Percentiles rank a stretch among this genome's conserved stretches.
Evolutionary conservation across 2,797 vertebrate species (phyloP).

Genomic region (Paguma larvata): DNA sequence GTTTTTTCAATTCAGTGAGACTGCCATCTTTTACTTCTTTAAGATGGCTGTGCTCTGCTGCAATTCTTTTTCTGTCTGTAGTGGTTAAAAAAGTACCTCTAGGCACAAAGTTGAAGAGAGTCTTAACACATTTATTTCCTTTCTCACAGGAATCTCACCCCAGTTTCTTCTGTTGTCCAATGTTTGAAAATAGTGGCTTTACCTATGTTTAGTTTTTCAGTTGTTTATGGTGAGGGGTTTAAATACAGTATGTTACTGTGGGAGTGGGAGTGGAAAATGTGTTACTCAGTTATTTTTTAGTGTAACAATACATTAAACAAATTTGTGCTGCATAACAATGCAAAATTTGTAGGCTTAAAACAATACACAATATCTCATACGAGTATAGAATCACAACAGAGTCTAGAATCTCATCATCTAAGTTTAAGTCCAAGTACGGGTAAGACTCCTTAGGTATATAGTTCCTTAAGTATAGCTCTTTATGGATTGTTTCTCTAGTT

Average conservation of each 20-base stretch:
- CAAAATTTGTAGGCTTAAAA: neutral
- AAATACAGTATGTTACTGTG: neutral
- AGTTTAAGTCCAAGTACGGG: neutral
- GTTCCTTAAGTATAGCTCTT: neutral
- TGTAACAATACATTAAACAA: neutral
- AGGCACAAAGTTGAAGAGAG: neutral
- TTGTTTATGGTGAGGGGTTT: neutral
- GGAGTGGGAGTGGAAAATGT: constrained; percentile 11
- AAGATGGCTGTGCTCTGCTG: neutral
- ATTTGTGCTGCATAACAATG: neutral
- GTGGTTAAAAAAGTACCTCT: neutral
- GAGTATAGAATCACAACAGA: neutral
- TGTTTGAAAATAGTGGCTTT: constrained; percentile 37
- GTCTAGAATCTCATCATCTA: neutral
- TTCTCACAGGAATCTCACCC: neutral
- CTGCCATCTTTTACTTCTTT: neutral
- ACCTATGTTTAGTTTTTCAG: neutral
- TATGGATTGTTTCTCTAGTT: neutral
- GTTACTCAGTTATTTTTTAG: neutral
- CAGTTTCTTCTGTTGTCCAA: neutral
- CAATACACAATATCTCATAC: neutral
- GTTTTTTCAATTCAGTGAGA: neutral
- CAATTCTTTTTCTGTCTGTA: neutral
- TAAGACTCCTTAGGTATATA: neutral
- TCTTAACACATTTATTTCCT: neutral